Percentiles rank a stretch among this genome's conserved stretches.
Evolutionary conservation across 2,888 invertebrate species (phyloP).

Genomic region (Bugulina stolonifera): DNA sequence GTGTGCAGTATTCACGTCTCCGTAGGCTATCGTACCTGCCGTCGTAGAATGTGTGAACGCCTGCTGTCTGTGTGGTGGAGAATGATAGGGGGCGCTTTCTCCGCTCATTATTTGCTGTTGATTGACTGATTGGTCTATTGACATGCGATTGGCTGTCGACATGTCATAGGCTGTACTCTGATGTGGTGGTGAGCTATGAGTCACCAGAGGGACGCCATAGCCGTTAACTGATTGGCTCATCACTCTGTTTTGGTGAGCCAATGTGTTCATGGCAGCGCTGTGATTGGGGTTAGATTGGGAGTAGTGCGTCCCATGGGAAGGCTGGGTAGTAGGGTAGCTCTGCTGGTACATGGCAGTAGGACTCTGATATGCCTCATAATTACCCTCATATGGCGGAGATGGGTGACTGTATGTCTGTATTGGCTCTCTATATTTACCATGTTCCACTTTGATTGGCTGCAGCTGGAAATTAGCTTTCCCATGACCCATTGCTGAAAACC

Average conservation of each 20-base stretch:
- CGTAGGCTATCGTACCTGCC: background rate
- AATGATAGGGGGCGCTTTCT: background rate
- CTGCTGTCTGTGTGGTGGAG: background rate
- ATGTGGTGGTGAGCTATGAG: background rate
- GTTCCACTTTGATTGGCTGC: conserved; percentile 10
- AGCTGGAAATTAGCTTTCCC: conserved; percentile 14
- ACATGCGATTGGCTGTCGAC: background rate
- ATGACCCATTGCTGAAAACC: background rate
- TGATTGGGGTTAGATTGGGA: background rate
- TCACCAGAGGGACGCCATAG: background rate
- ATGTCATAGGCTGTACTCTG: conserved; percentile 18
- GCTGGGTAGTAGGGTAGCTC: background rate
- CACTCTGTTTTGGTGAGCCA: conserved; percentile 12
- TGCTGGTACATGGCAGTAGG: conserved; percentile 4
- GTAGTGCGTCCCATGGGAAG: background rate
- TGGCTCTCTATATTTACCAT: conserved; percentile 6
- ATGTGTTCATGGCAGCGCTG: background rate
- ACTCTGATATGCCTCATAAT: background rate
- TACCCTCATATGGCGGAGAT: conserved; percentile 12
- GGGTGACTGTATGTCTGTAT: conserved; percentile 17
- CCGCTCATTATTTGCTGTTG: background rate
- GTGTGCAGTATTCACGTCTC: background rate
- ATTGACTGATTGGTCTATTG: background rate
- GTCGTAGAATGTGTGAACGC: background rate
- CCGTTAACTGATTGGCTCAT: conserved; percentile 1